These are phyloP conservation scores for Argyrosomus japonicus DNA, from an alignment of 2,113 vertebrate genomes.

Conservation along the genomic window DNA sequence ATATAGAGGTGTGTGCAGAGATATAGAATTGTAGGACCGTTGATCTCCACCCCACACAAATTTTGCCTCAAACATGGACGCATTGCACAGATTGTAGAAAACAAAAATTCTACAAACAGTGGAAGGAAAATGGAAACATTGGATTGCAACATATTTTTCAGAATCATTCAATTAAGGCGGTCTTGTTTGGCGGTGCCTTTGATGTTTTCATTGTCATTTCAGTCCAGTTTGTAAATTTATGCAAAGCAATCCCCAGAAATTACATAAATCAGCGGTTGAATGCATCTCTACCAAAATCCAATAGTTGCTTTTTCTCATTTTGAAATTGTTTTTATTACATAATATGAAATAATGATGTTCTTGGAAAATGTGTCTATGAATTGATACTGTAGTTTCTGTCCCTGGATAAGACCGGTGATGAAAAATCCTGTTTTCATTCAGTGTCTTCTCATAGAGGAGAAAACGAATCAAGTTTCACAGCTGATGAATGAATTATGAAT, in stretches of 20 bases:
- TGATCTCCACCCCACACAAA: too few species aligned
- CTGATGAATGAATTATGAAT: constrained; percentile 35
- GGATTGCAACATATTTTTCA: not conserved
- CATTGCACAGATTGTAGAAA: not conserved
- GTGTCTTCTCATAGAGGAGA: not conserved
- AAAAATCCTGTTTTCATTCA: constrained; percentile 5
- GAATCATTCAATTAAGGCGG: not conserved
- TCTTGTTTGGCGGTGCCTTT: not conserved
- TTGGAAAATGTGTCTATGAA: not conserved
- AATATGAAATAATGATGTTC: not conserved
- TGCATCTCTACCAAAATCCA: not conserved
- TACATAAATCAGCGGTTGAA: not conserved
- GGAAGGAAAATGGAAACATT: not conserved
- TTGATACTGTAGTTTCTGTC: not conserved
- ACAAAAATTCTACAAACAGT: not conserved
- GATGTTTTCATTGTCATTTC: not conserved
- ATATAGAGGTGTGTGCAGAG: too few species aligned
- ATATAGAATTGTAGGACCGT: too few species aligned
- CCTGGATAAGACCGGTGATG: not conserved
- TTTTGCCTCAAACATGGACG: too few species aligned
- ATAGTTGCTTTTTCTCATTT: constrained; percentile 1
- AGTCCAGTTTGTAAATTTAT: not conserved
- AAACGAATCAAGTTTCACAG: constrained; percentile 30
- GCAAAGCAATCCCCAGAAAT: not conserved
- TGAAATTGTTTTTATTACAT: constrained; percentile 13